These are phyloP conservation scores for Atherinosoma microstoma DNA, from an alignment of 2,797 vertebrate species.

Conservation along the genomic window DNA sequence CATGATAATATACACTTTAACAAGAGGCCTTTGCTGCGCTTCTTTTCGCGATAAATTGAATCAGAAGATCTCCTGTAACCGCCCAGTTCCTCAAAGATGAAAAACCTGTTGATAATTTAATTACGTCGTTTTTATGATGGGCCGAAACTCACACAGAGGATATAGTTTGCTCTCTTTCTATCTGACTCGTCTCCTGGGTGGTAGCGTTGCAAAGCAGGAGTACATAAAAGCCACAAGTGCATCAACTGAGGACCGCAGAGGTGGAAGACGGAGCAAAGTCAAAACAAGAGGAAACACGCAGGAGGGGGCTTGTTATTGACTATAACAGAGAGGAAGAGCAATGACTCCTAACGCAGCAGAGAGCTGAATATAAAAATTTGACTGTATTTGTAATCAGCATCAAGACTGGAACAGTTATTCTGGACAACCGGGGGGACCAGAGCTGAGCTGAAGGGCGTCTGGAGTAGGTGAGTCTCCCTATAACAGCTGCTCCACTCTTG, in stretches of 20 bases:
- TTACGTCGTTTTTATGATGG: slow-evolving; percentile 18
- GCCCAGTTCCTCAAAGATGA: background rate
- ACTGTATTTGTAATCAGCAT: background rate
- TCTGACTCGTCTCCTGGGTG: slow-evolving; percentile 50
- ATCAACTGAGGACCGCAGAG: slow-evolving; percentile 47
- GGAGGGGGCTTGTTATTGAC: background rate
- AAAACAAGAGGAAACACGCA: slow-evolving; percentile 46
- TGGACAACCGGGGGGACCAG: slow-evolving; percentile 2
- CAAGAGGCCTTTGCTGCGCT: background rate
- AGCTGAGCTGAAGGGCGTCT: background rate
- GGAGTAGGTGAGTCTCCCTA: slow-evolving; percentile 57
- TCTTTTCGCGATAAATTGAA: background rate
- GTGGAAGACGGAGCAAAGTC: background rate
- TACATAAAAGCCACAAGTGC: slow-evolving; percentile 52
- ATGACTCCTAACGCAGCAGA: background rate
- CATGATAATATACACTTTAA: background rate
- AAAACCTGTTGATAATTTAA: slow-evolving; percentile 37
- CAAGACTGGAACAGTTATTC: background rate
- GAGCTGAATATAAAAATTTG: background rate
- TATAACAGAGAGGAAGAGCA: background rate
- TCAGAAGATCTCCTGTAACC: background rate
- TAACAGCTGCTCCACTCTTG: slow-evolving; percentile 16
- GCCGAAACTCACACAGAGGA: slow-evolving; percentile 35
- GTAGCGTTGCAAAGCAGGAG: slow-evolving; percentile 56
- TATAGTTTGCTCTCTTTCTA: background rate